phyloP scores from a whole-genome alignment of 2,888 invertebrate species.

The Abrostola triplasia region DNA sequence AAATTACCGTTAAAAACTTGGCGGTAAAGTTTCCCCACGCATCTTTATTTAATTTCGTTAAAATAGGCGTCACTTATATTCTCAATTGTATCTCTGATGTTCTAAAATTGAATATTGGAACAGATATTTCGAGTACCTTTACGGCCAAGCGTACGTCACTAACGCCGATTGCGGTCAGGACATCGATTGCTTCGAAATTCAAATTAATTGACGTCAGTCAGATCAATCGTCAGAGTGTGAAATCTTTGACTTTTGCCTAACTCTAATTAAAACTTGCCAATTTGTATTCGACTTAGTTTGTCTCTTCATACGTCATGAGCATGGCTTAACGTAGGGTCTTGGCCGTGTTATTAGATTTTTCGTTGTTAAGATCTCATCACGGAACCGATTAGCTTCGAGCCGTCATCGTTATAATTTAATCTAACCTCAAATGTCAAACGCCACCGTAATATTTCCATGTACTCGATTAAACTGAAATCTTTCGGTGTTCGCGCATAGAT shows the following conservation, averaged over 20 bases:
- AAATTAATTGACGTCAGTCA: slow-evolving; percentile 5
- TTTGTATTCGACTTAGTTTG: too few species aligned
- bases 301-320: too few species aligned
- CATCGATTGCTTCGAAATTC: slow-evolving; percentile 19
- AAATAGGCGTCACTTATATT: not conserved
- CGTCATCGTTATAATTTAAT: not conserved
- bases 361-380: not conserved
- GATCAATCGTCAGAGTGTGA: not conserved
- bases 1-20: not conserved
- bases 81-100: not conserved
- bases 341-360: not conserved
- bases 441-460: too few species aligned
- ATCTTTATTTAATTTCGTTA: not conserved
- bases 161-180: slow-evolving; percentile 8
- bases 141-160: slow-evolving; percentile 2
- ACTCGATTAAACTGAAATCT: too few species aligned
- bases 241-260: slow-evolving; percentile 23
- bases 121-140: not conserved
- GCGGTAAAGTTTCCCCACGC: not conserved
- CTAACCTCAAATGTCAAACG: not conserved
- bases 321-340: too few species aligned
- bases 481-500: too few species aligned
- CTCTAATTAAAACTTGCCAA: slow-evolving; percentile 9
- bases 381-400: not conserved
- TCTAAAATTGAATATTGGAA: not conserved